Evolutionary conservation across 2,888 invertebrate species (phyloP).

Genomic region (Argyra leucocephala): DNA sequence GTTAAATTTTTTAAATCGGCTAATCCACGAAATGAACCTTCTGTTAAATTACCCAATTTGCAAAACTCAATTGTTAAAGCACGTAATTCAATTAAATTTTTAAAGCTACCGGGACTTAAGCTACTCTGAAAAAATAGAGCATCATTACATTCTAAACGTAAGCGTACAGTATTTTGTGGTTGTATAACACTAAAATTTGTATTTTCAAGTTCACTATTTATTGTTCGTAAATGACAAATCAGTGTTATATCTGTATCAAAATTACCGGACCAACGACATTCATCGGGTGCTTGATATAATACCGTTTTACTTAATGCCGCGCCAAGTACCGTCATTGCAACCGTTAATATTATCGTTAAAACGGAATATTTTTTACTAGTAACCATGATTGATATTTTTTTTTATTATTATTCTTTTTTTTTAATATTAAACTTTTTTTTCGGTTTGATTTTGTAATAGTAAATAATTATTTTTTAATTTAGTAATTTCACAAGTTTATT

Average conservation of each 20-base stretch:
- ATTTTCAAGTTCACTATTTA: constrained; percentile 78
- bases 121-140: constrained; percentile 71
- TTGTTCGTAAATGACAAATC: constrained; percentile 68
- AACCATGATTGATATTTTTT: neutral
- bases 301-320: constrained; percentile 42
- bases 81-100: constrained; percentile 69
- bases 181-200: constrained; percentile 83
- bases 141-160: constrained; percentile 72
- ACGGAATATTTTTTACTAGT: neutral
- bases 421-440: neutral
- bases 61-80: constrained; percentile 77
- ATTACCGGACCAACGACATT: constrained; percentile 51
- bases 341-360: neutral
- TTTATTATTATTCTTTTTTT: neutral
- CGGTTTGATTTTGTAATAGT: too few relatives aligned
- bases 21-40: constrained; percentile 69
- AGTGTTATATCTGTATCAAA: constrained; percentile 56
- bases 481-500: neutral
- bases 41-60: constrained; percentile 75
- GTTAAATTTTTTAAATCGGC: constrained; percentile 75
- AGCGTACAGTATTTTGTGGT: constrained; percentile 69
- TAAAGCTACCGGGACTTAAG: constrained; percentile 66
- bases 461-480: too few relatives aligned
- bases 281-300: constrained; percentile 71
- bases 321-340: constrained; percentile 37